A percentile compares a stretch with the other conserved stretches of the same genome.
Conservation (phyloP, 2,797 vertebrate species). For the Ambastaia sidthimunki region DNA sequence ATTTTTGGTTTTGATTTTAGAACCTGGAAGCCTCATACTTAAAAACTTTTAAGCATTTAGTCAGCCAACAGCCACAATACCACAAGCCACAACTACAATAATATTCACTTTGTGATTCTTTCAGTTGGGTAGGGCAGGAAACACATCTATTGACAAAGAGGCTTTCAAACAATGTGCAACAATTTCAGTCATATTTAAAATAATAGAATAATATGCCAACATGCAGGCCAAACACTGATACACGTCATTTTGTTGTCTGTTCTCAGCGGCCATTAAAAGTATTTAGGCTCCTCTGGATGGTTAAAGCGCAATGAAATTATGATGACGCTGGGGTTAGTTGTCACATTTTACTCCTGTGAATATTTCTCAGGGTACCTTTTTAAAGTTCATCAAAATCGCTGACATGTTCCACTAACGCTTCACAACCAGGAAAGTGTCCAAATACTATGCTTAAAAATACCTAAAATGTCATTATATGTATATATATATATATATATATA, state of each 20-base stretch:
- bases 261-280: not conserved
- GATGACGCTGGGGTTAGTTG: not conserved
- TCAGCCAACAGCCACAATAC: conserved; percentile 7
- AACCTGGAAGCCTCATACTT: not conserved
- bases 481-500: no score
- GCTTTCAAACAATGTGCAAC: not conserved
- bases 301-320: not conserved
- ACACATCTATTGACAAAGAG: conserved; percentile 18
- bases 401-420: no score
- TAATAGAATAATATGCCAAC: not conserved
- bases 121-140: conserved; percentile 8
- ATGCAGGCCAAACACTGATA: not conserved
- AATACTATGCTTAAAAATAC: no score
- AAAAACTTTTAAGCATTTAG: not conserved
- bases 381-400: not conserved
- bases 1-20: not conserved
- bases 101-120: not conserved
- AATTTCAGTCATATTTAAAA: not conserved
- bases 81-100: conserved; percentile 6
- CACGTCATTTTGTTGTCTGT: not conserved
- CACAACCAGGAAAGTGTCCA: no score
- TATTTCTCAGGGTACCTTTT: not conserved
- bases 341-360: not conserved
- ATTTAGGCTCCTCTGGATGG: not conserved
- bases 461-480: no score